Base-by-base conservation (phyloP, 1,140 invertebrate species). In the Zaprionus taronus region DNA sequence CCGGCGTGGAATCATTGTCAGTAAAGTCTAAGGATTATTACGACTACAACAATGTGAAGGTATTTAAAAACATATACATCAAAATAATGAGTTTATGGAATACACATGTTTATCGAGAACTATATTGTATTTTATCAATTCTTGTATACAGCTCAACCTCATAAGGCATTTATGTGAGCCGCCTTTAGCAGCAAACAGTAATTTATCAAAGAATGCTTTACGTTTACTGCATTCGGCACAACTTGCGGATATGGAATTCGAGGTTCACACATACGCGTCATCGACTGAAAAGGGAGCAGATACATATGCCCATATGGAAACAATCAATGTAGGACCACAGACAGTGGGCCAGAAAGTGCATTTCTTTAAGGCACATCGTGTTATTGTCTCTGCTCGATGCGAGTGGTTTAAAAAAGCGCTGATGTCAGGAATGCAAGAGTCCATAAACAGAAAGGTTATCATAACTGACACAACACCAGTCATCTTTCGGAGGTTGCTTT, bases 391-490 rank as follows among this genome's bases (percentile, higher is more conserved):
- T 28, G 93, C 95, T 0, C 80, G 91, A 55, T 96, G 96, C 93
- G 95, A 96, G 83, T 96, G 95, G 95, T 96, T 96, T 91, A 93
- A 95, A 38, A 93, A 95, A 72, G 96, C 96, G 1, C 85, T 96
- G 3, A 93, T 96, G 26, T 95, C 95, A 68, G 96, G 96, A 36
- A 96, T 96, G 96, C 93, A 94, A 83, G 96, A 96, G 93, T 95
- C 95, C 4, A 96, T 96, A 72, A 94, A 95, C 82, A 95, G 95
- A 81, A 95, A 95, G 93, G 96, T 96, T 53, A 92, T 94, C 6
- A 94, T 96, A 53, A 95, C 95, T 75, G 95, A 96, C 79, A 95
- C 95, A 41, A 94, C 94, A 58, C 94, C 95, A 17, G 93, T 94
- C n/a, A 92, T 96, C 58, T 96, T 96, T 83, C 89, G 93, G 15